Evolutionary conservation across 2,888 invertebrate species (phyloP).

Genomic region (Bibio marci): DNA sequence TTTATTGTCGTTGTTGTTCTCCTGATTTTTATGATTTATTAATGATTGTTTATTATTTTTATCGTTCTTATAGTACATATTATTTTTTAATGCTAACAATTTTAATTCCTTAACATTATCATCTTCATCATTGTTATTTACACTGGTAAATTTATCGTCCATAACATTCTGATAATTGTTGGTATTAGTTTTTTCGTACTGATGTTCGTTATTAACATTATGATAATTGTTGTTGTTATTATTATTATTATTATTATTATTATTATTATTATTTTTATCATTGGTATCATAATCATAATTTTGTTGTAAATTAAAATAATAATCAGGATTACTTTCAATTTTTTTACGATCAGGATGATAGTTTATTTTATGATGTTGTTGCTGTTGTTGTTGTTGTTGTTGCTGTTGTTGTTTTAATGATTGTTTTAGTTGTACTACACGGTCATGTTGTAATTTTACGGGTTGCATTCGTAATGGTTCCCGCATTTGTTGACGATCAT

Average conservation of each 20-base stretch:
- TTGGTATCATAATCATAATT: slow-evolving; percentile 6
- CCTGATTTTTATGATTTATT: slow-evolving; percentile 21
- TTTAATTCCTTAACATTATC: slow-evolving; percentile 48
- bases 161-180: slow-evolving; percentile 3
- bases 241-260: neutral
- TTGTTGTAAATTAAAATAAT: neutral
- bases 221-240: slow-evolving; percentile 10
- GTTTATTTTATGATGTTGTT: no score
- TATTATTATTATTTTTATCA: slow-evolving; percentile 7
- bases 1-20: neutral
- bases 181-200: neutral
- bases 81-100: slow-evolving; percentile 37
- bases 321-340: neutral
- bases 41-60: slow-evolving; percentile 30
- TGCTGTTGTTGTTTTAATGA: no score
- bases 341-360: no score
- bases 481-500: no score
- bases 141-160: slow-evolving; percentile 12
- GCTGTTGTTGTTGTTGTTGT: no score
- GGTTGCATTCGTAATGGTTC: no score
- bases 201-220: neutral
- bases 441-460: no score
- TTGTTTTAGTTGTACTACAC: no score
- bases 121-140: slow-evolving; percentile 30
- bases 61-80: no score